Evolutionary conservation across 2,797 vertebrate species (phyloP).

Genomic region (Cuculus canorus): DNA sequence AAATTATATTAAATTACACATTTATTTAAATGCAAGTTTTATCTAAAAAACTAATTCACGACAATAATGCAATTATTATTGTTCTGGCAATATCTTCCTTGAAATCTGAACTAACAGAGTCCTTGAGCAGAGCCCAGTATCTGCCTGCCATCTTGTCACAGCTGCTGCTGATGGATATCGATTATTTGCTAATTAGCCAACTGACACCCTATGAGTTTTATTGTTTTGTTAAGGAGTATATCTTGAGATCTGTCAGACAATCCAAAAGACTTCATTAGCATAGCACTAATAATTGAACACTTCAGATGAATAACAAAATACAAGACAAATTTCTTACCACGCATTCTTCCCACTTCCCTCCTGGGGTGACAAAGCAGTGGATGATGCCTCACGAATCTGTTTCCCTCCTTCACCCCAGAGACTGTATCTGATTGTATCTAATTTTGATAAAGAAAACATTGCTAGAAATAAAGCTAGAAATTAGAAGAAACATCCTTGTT

Average conservation of each 20-base stretch:
- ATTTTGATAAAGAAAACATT: neutral
- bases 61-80: neutral
- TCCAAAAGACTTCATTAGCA: neutral
- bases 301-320: neutral
- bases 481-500: neutral
- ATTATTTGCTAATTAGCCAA: conserved; percentile 25
- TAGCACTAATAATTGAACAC: conserved; percentile 2
- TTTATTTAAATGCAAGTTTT: too few relatives aligned
- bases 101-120: neutral
- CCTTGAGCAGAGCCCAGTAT: neutral
- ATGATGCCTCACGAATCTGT: neutral
- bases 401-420: neutral
- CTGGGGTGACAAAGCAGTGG: neutral
- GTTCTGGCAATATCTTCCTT: neutral
- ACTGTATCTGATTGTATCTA: neutral
- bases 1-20: too few relatives aligned
- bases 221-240: conserved; percentile 22
- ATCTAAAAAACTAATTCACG: too few relatives aligned
- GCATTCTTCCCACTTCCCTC: neutral
- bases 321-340: neutral
- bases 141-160: neutral
- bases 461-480: neutral
- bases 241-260: conserved; percentile 3
- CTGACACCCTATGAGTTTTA: neutral
- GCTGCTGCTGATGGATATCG: neutral